Evolutionary conservation across 2,888 invertebrate genomes (phyloP).

Genomic region (Orchestes rusci): DNA sequence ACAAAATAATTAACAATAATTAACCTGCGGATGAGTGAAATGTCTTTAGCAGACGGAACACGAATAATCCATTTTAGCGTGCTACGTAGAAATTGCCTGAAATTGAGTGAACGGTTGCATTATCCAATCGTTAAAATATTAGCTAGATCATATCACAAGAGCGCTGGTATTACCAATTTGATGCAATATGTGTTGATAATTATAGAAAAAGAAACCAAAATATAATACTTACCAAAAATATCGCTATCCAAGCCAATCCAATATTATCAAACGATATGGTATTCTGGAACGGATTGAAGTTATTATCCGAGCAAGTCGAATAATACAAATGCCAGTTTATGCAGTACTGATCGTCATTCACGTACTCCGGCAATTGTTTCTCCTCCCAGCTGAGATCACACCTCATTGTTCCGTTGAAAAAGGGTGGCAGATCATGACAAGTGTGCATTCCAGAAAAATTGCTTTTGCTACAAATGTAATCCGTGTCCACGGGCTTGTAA

Average conservation of each 20-base stretch:
- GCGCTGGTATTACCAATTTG: too few species aligned
- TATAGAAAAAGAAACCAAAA: too few species aligned
- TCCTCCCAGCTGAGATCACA: slow-evolving; percentile 62
- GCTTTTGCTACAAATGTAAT: slow-evolving; percentile 93
- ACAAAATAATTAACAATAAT: too few species aligned
- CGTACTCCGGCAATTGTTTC: slow-evolving; percentile 33
- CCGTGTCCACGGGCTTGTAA: slow-evolving; percentile 77
- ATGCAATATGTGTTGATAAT: too few species aligned
- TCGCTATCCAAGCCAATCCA: slow-evolving; percentile 99
- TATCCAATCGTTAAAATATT: too few species aligned
- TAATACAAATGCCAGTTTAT: slow-evolving; percentile 99
- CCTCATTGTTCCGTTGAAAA: slow-evolving; percentile 60
- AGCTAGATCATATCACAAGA: too few species aligned
- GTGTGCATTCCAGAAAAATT: slow-evolving; percentile 93
- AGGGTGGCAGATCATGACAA: slow-evolving; percentile 78
- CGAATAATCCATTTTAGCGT: too few species aligned
- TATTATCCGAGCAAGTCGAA: slow-evolving; percentile 85
- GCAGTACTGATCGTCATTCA: slow-evolving; percentile 56
- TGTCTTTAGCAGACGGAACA: too few species aligned
- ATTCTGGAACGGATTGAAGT: slow-evolving; percentile 96
- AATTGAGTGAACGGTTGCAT: too few species aligned
- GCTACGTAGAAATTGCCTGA: too few species aligned
- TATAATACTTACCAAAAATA: slow-evolving; percentile 82
- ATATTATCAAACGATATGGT: slow-evolving; percentile 99
- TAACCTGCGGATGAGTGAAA: too few species aligned